A percentile compares a stretch with the other conserved stretches of the same genome.
Conservation (phyloP, 2,113 vertebrate species). For the Oreochromis tanganicae region DNA sequence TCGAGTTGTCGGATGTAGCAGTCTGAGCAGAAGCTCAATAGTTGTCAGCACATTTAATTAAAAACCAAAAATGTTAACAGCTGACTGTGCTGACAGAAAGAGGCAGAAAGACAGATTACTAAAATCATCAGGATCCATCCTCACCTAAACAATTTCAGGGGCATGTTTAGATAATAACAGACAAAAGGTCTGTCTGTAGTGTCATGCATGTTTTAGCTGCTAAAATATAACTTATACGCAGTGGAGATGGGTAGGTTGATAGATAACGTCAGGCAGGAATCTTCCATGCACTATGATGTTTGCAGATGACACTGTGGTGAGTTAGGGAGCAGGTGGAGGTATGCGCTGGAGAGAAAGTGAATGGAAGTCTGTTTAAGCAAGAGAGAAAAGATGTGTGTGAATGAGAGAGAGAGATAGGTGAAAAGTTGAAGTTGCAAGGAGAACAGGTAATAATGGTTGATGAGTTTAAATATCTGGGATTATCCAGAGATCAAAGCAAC, state of each 20-base stretch:
- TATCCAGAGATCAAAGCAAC: neutral
- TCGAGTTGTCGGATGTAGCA: neutral
- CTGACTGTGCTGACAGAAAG: neutral
- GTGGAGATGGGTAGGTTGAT: neutral
- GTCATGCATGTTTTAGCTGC: neutral
- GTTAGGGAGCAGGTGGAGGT: neutral
- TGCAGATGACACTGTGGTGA: neutral
- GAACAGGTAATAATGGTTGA: neutral
- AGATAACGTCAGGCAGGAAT: neutral
- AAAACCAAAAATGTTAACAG: neutral
- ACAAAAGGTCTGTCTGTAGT: neutral
- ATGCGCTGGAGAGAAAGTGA: neutral
- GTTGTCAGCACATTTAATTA: neutral
- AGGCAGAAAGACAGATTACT: neutral
- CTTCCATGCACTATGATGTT: neutral
- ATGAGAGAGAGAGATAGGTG: neutral
- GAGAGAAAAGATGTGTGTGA: neutral
- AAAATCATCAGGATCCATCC: neutral
- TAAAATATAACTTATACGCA: accelerated
- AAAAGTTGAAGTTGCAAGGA: neutral
- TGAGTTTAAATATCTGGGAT: neutral
- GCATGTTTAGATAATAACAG: neutral
- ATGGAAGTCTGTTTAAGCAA: neutral
- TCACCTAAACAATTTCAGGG: neutral
- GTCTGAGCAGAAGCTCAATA: neutral